Evolutionary conservation across 2,113 vertebrate genomes (phyloP).

Genomic region (Mobula birostris): DNA sequence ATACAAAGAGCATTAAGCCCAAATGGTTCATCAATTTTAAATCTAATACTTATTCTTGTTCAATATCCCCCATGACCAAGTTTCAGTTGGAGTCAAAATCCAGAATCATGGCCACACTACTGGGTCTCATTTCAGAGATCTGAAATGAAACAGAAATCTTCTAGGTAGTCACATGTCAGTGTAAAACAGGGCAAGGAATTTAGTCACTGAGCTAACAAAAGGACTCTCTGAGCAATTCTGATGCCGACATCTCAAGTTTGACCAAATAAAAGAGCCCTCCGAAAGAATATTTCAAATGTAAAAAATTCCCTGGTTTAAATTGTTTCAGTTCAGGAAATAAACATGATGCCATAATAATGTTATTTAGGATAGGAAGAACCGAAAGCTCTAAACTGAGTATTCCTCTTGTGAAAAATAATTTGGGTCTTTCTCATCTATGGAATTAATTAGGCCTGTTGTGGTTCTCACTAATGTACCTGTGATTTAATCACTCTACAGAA

Average conservation of each 20-base stretch:
- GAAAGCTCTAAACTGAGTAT: background rate
- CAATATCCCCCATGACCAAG: background rate
- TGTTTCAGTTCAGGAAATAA: background rate
- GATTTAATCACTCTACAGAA: constrained; percentile 22
- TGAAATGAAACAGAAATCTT: background rate
- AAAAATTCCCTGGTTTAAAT: background rate
- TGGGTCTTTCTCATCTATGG: background rate
- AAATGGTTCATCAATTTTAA: background rate
- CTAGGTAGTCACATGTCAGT: background rate
- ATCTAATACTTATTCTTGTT: background rate
- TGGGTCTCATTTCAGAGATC: background rate
- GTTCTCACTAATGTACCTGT: constrained; percentile 14
- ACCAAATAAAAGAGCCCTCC: background rate
- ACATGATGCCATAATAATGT: background rate
- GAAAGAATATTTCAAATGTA: background rate
- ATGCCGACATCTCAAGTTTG: background rate
- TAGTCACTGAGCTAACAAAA: no score
- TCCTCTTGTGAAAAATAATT: background rate
- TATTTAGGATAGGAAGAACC: background rate
- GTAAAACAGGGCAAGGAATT: background rate
- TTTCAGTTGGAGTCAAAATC: background rate
- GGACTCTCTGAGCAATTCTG: background rate
- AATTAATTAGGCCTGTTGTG: background rate
- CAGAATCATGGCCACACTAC: background rate
- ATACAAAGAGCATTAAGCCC: background rate